Percentiles rank a stretch among this genome's conserved stretches.
Evolutionary conservation across 1,140 invertebrate genomes (phyloP).

Genomic region (Euura saliciscinereae): DNA sequence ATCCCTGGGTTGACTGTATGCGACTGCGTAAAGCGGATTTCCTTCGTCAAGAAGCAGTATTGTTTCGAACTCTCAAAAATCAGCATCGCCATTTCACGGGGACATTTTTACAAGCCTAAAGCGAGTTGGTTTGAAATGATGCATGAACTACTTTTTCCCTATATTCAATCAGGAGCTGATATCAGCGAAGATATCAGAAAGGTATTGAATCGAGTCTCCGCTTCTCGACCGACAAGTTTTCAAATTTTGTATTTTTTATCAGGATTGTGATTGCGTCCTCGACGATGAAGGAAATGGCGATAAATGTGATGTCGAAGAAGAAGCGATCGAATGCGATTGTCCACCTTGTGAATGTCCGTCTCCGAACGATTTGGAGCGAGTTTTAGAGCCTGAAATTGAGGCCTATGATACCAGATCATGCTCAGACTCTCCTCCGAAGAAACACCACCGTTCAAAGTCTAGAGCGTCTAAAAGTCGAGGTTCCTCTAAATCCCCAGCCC

Average conservation of each 20-base stretch:
- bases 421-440: neutral
- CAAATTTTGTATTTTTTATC: neutral
- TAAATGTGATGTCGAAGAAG: neutral
- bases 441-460: neutral
- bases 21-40: conserved; percentile 13
- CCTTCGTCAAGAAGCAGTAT: conserved; percentile 9
- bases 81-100: neutral
- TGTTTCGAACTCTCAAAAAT: conserved; percentile 15
- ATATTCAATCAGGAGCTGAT: neutral
- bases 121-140: conserved; percentile 12
- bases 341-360: neutral
- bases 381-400: neutral
- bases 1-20: conserved; percentile 15
- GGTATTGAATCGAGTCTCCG: neutral
- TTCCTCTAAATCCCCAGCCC: neutral
- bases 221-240: neutral
- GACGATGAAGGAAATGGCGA: conserved; percentile 10
- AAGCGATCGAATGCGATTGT: neutral
- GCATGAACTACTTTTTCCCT: conserved; percentile 15
- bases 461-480: neutral
- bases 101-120: conserved; percentile 13
- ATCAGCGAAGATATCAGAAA: neutral
- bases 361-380: neutral
- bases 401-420: neutral
- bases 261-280: neutral